Base-by-base conservation (phyloP, 53 echinoderm and acorn worm species). In the Luidia sarsii region DNA sequence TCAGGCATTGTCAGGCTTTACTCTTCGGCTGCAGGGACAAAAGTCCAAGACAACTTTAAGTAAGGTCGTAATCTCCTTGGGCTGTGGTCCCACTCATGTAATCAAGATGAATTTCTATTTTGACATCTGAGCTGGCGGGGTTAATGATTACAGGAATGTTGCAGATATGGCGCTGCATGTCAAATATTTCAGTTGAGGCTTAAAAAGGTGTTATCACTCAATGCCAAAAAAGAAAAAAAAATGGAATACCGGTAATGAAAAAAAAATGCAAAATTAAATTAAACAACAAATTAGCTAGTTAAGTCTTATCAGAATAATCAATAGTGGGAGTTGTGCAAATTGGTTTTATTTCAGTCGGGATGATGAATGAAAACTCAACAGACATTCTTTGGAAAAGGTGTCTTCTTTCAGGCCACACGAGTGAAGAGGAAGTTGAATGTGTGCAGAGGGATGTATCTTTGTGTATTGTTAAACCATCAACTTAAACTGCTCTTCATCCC, bases 51-150 rank as follows among this genome's bases (percentile, higher is more conserved):
- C 59, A 77, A 61, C 77, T 77, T 41, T 24, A 77, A 77, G 77
- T 77, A 61, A 77, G 46, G 32, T 33, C 61, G 21, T 77, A 77
- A 77, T 77, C 77, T 23, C 77, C 77, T 77, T 37, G 60, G 61
- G 45, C 43, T 20, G 45, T 33, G 21, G 15, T 50, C 16, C 6
- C 41, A 41, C 11, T 6, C 11, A 11, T 59, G 29, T 77, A 60
- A 77, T 77, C 77, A 77, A 61, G 59, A 77, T 77, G 77, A 60
- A 39, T 61, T 41, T n/a, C n/a, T 59, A 60, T 59, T 31, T 77
- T 61, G 39, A 33, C 48, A 39, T 30, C n/a, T n/a, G n/a, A n/a
- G n/a, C n/a, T n/a, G n/a, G n/a, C n/a, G n/a, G 22, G 45, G 77
- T 77, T 77, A 77, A 77, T 77, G 77, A 77, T 77, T 77, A 61